phyloP scores from a whole-genome alignment of 2,113 vertebrate species.

The Gnathonemus echidnorhynchus region DNA sequence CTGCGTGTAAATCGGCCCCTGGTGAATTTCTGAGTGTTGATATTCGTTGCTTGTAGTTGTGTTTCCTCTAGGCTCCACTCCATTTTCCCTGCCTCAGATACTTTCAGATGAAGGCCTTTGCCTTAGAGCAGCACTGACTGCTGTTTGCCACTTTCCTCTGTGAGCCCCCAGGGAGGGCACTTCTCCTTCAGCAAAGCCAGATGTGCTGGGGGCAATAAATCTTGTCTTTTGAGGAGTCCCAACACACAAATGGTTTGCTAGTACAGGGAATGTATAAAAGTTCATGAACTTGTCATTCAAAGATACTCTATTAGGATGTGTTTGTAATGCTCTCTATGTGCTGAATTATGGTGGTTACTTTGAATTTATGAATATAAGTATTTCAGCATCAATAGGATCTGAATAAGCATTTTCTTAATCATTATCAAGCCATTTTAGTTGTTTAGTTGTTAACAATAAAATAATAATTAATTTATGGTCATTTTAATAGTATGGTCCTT shows the following conservation, averaged over 20 bases:
- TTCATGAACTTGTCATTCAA: constrained; percentile 8
- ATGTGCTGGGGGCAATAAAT: constrained; percentile 34
- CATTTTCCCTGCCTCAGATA: not conserved
- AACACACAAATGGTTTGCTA: constrained; percentile 18
- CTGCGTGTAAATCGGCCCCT: not conserved
- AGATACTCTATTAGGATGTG: not conserved
- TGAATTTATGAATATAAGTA: not conserved
- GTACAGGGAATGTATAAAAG: constrained; percentile 10
- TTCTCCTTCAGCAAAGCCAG: constrained; percentile 37
- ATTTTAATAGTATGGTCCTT: constrained; percentile 6
- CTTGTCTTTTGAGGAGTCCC: constrained; percentile 5
- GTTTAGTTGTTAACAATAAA: not conserved
- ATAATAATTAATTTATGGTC: not conserved
- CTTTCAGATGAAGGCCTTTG: constrained; percentile 30
- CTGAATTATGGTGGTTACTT: not conserved
- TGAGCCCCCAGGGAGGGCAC: constrained; percentile 15
- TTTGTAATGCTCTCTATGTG: not conserved
- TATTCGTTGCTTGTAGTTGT: not conserved
- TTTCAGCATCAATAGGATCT: not conserved
- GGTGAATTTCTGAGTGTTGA: not conserved
- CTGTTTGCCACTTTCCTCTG: constrained; percentile 15
- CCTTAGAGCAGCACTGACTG: constrained; percentile 32
- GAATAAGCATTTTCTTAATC: not conserved
- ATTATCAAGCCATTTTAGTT: not conserved
- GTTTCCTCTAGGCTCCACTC: not conserved